Evolutionary conservation across 2,113 vertebrate genomes (phyloP).

Genomic region (Epinephelus cyanopodus): DNA sequence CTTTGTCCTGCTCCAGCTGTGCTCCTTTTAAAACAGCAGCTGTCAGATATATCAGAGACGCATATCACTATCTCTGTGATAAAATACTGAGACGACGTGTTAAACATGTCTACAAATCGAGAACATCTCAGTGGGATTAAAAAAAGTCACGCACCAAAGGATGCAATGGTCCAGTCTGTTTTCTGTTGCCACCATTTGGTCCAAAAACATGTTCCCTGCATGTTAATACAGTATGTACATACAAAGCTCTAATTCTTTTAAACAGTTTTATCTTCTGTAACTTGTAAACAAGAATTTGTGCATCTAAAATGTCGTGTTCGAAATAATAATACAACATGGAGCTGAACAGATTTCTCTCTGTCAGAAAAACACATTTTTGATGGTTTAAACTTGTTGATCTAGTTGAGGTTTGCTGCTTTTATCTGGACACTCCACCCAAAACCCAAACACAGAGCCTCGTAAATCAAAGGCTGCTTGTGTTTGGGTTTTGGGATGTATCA

Average conservation of each 20-base stretch:
- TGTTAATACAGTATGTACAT: slow-evolving; percentile 56
- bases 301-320: slow-evolving; percentile 60
- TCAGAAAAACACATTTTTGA: slow-evolving; percentile 10
- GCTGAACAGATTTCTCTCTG: background rate
- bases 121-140: slow-evolving; percentile 41
- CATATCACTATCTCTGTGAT: slow-evolving; percentile 24
- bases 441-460: background rate
- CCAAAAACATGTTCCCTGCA: slow-evolving; percentile 62
- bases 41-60: slow-evolving; percentile 12
- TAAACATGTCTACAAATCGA: slow-evolving; percentile 31
- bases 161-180: slow-evolving; percentile 41
- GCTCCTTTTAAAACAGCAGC: slow-evolving; percentile 24
- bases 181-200: slow-evolving; percentile 76
- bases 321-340: slow-evolving; percentile 12
- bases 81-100: slow-evolving; percentile 34
- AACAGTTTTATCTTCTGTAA: slow-evolving; percentile 44
- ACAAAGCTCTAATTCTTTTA: slow-evolving; percentile 31
- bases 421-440: background rate
- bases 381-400: slow-evolving; percentile 3
- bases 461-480: slow-evolving; percentile 2
- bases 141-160: slow-evolving; percentile 44
- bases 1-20: background rate
- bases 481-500: slow-evolving; percentile 17
- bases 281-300: slow-evolving; percentile 75
- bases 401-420: slow-evolving; percentile 26